Evolutionary conservation across 2,797 vertebrate species (phyloP).

Genomic region (Notoglanidium macrostoma): DNA sequence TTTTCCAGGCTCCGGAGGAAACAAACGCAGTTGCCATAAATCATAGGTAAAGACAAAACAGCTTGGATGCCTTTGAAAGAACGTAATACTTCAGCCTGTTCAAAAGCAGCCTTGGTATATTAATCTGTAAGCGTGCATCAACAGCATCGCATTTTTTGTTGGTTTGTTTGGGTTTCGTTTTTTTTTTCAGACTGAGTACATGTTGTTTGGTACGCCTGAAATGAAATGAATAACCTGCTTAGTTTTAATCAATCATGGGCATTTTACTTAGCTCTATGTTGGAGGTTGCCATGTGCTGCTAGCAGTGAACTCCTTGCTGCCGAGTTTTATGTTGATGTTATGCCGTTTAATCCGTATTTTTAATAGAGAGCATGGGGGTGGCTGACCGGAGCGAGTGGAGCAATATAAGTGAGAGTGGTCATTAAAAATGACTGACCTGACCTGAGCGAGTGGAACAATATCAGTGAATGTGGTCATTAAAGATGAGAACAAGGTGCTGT

Average conservation of each 20-base stretch:
- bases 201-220: not conserved
- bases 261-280: not conserved
- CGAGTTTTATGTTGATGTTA: conserved; percentile 3
- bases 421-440: conserved; percentile 28
- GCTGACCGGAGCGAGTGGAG: not conserved
- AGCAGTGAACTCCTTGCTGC: not conserved
- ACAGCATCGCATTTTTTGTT: not conserved
- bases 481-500: conserved; percentile 4
- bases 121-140: not conserved
- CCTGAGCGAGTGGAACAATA: not conserved
- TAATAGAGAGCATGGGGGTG: not conserved
- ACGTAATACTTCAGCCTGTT: not conserved
- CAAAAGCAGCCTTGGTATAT: not conserved
- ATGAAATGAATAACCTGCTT: not conserved
- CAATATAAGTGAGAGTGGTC: conserved; percentile 5
- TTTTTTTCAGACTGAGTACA: not conserved
- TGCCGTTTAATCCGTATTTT: not conserved
- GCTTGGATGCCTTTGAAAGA: not conserved
- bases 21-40: conserved; percentile 10
- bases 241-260: not conserved
- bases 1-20: not conserved
- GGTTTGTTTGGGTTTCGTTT: not conserved
- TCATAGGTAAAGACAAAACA: conserved; percentile 16
- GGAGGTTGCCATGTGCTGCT: not conserved
- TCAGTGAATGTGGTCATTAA: conserved; percentile 12